A percentile compares a stretch with the other conserved stretches of the same genome.
Conservation (phyloP, 2,113 vertebrate species). For the Ginglymostoma cirratum region DNA sequence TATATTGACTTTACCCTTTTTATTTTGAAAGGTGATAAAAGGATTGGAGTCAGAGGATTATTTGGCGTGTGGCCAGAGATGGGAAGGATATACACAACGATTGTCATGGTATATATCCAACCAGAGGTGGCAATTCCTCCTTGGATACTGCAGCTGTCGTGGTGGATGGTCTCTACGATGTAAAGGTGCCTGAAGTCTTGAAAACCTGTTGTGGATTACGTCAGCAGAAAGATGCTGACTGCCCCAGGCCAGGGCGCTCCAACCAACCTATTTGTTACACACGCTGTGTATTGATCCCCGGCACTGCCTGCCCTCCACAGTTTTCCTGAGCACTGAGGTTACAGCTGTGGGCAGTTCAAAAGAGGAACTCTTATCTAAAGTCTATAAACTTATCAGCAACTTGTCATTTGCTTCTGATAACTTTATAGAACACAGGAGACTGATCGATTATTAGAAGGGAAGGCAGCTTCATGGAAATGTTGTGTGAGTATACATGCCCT, state of each 20-base stretch:
- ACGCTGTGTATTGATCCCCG: not conserved
- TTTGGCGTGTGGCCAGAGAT: too few relatives aligned
- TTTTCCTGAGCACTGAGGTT: not conserved
- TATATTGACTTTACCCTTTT: too few relatives aligned
- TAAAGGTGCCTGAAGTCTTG: not conserved
- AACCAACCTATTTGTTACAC: not conserved
- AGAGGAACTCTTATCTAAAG: not conserved
- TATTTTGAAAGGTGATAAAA: too few relatives aligned
- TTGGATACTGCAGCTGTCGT: too few relatives aligned
- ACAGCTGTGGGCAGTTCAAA: not conserved
- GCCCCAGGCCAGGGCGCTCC: not conserved
- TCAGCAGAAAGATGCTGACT: not conserved
- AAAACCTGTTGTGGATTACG: not conserved
- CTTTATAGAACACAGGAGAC: not conserved
- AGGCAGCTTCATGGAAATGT: not conserved
- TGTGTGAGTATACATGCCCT: not conserved
- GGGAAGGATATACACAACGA: too few relatives aligned
- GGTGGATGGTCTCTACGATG: too few relatives aligned
- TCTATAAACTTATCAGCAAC: constrained; percentile 14
- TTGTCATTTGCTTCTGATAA: not conserved
- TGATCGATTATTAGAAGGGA: not conserved
- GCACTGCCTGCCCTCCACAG: not conserved
- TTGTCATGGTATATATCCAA: too few relatives aligned
- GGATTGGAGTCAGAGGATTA: too few relatives aligned
- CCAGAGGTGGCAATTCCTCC: not conserved